These are phyloP conservation scores for Tipula confusa DNA, from an alignment of 2,888 invertebrate genomes.

Conservation along the genomic window DNA sequence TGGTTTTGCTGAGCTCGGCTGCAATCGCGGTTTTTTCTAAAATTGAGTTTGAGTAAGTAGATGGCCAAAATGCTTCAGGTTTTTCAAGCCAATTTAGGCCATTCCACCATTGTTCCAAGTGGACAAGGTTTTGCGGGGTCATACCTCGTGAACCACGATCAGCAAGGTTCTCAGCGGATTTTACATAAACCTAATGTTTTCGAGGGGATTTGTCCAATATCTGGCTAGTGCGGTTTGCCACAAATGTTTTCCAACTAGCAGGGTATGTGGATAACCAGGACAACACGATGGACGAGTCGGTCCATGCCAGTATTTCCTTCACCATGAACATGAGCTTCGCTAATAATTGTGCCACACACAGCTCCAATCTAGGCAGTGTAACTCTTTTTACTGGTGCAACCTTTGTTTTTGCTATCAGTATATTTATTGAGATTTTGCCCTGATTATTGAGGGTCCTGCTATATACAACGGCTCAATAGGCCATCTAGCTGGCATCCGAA, in stretches of 20 bases:
- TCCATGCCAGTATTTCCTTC: constrained; percentile 30
- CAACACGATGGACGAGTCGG: constrained; percentile 36
- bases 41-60: not conserved
- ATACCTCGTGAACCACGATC: not conserved
- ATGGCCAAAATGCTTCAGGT: not conserved
- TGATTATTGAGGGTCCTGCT: no score
- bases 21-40: not conserved
- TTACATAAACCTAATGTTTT: not conserved
- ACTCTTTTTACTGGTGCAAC: not conserved
- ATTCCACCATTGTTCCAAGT: not conserved
- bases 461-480: no score
- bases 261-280: constrained; percentile 37
- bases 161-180: not conserved
- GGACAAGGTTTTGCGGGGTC: not conserved
- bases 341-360: not conserved
- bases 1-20: no score
- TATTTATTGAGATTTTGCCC: no score
- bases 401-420: no score
- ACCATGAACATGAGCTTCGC: not conserved
- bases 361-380: not conserved
- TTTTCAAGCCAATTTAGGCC: not conserved
- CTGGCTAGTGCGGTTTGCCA: constrained; percentile 37
- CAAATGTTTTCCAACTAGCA: constrained; percentile 38
- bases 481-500: no score
- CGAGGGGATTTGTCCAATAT: constrained; percentile 30